Percentiles rank a stretch among this genome's conserved stretches.
phyloP scores from a whole-genome alignment of 2,888 invertebrate genomes.

The Cyaniris semiargus region DNA sequence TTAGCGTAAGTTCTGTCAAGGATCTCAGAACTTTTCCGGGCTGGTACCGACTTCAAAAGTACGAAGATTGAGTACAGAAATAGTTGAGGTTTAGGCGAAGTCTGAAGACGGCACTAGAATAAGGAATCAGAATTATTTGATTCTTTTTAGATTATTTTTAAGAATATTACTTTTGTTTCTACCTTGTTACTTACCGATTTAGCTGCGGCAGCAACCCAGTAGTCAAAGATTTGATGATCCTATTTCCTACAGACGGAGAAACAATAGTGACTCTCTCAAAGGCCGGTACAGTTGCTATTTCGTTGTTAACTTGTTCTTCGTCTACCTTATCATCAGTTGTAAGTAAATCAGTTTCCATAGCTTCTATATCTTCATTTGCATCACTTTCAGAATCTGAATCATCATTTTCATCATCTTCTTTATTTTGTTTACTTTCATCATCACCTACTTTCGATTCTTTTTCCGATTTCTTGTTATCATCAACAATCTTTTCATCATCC shows the following conservation, averaged over 20 bases:
- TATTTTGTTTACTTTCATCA: conserved; percentile 42
- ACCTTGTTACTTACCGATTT: conserved; percentile 83
- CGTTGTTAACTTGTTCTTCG: conserved; percentile 56
- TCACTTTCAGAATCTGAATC: conserved; percentile 44
- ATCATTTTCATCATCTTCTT: conserved; percentile 44
- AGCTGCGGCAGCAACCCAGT: conserved; percentile 89
- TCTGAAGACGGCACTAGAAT: no score
- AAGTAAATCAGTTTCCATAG: conserved; percentile 61
- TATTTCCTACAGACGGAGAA: conserved; percentile 86
- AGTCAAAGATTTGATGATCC: conserved; percentile 86
- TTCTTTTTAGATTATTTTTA: no score
- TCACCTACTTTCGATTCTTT: conserved; percentile 42
- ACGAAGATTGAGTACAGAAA: no score
- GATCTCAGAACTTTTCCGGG: no score
- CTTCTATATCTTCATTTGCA: conserved; percentile 47
- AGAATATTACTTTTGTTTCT: no score
- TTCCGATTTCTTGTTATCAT: conserved; percentile 11
- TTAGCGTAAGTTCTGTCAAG: no score
- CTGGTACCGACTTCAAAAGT: no score
- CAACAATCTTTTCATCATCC: no score
- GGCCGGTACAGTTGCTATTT: conserved; percentile 57
- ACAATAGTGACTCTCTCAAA: conserved; percentile 78
- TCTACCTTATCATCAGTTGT: conserved; percentile 65
- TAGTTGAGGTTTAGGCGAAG: no score
- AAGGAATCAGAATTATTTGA: no score